These are phyloP conservation scores for Mastigias papua DNA, from an alignment of 30 jellyfish, hydroid and myxozoan species.

Conservation along the genomic window DNA sequence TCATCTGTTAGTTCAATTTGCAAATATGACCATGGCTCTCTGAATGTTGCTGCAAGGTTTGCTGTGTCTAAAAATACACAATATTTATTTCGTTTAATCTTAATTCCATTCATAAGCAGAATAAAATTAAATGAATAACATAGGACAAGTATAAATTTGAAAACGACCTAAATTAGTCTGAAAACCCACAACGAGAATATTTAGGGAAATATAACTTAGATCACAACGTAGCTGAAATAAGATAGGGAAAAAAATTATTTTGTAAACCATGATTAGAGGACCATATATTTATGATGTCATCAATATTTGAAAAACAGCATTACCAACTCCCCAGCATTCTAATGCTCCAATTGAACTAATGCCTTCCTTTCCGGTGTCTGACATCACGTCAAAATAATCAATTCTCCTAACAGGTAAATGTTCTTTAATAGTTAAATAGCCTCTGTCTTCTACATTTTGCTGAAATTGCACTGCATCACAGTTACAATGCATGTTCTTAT, in stretches of 20 bases:
- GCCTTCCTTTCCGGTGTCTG: slow-evolving; percentile 79
- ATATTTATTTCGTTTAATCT: not conserved
- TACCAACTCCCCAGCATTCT: slow-evolving; percentile 94
- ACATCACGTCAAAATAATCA: slow-evolving; percentile 82
- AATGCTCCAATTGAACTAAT: slow-evolving; percentile 87
- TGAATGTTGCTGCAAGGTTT: slow-evolving; percentile 85
- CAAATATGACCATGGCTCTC: slow-evolving; percentile 93
- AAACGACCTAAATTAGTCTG: no score
- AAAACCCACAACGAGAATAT: no score
- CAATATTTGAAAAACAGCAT: not conserved
- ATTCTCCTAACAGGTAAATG: slow-evolving; percentile 95
- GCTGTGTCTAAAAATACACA: slow-evolving; percentile 61
- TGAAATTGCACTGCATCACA: slow-evolving; percentile 73
- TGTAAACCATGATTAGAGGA: no score
- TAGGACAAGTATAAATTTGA: no score
- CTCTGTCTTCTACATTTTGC: slow-evolving; percentile 73
- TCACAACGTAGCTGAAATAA: no score
- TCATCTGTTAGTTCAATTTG: slow-evolving; percentile 85
- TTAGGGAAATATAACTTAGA: no score
- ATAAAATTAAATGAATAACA: no score
- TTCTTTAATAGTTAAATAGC: slow-evolving; percentile 84
- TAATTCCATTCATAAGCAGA: no score
- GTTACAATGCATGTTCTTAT: slow-evolving; percentile 73
- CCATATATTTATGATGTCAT: no score
- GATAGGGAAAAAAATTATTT: no score